Base-by-base conservation (phyloP, 2,113 vertebrate genomes). In the Dipodomys spectabilis region DNA sequence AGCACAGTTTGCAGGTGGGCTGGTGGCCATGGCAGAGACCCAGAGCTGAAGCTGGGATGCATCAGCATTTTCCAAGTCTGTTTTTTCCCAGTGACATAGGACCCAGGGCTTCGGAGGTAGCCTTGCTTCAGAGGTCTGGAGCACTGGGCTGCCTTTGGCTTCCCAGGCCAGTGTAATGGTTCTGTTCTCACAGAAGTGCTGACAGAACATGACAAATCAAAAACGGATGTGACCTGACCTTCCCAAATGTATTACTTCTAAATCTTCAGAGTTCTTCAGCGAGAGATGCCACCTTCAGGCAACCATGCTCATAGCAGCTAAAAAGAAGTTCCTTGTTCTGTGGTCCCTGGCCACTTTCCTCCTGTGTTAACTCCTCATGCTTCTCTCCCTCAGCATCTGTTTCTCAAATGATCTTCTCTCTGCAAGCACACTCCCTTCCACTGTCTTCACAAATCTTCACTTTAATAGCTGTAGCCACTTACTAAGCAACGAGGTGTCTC, bases 181-280 rank as follows among this genome's bases (percentile, higher is more conserved):
- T 94, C 80, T 95, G 78, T 94, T 94, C 92, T 94, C 94, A 90
- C 92, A 95, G 85, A 96, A 95, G 93, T 94, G 95, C 97, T 95
- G 96, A 95, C 94, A 95, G 90, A 93, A 94, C 60, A 72, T 92
- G 93, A 95, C 82, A 77, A 95, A 95, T 72, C 91, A 92, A 93
- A 97, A 97, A 90, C 93, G 96, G 90, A 96, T 96, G 95, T 88
- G 79, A 93, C 88, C 27, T 93, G 94, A 94, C 85, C 94, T 93
- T 88, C 93, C 90, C 72, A 39, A 94, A 80, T 83, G 69, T 88
- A 82, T 80, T 90, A 75, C 71, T 93, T 64, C 79, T 82, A 57
- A 57, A 67, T 85, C 73, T 82, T 74, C 28, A 71, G n/a, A 65
- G 86, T 85, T 72, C 71, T 90, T 85, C 78, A 45, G 60, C 19